These are phyloP conservation scores for Sciurus carolinensis DNA, from an alignment of 2,797 vertebrate genomes.

Conservation along the genomic window DNA sequence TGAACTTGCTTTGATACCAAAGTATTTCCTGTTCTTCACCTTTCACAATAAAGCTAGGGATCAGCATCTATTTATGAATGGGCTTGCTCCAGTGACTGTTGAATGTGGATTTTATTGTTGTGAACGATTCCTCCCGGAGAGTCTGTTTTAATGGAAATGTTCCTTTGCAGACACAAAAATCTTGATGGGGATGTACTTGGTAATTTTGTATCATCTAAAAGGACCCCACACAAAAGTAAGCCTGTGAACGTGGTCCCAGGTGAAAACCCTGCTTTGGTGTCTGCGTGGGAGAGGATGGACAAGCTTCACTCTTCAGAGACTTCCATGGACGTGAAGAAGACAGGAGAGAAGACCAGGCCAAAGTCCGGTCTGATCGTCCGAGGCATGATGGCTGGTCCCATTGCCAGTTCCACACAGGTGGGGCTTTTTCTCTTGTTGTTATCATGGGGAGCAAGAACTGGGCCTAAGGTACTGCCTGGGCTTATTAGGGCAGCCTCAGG, in stretches of 20 bases:
- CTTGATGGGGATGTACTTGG: constrained; percentile 68
- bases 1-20: neutral
- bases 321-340: constrained; percentile 81
- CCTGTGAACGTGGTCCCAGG: neutral
- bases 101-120: neutral
- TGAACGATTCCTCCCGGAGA: neutral
- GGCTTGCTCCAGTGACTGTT: neutral
- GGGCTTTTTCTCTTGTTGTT: neutral
- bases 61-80: neutral
- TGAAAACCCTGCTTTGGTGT: neutral
- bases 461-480: neutral
- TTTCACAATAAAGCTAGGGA: neutral
- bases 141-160: constrained; percentile 5
- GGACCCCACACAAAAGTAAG: constrained; percentile 79
- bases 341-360: constrained; percentile 87
- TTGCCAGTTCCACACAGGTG: constrained; percentile 92
- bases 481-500: neutral
- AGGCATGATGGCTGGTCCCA: constrained; percentile 93
- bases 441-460: neutral
- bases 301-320: constrained; percentile 3
- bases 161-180: constrained; percentile 53
- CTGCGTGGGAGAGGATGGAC: constrained; percentile 84
- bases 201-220: constrained; percentile 77
- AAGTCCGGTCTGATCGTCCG: constrained; percentile 90
- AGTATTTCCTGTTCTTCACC: neutral